Percentiles rank a stretch among this genome's conserved stretches.
Evolutionary conservation across 2,113 vertebrate genomes (phyloP).

Genomic region (Anhinga rufa): DNA sequence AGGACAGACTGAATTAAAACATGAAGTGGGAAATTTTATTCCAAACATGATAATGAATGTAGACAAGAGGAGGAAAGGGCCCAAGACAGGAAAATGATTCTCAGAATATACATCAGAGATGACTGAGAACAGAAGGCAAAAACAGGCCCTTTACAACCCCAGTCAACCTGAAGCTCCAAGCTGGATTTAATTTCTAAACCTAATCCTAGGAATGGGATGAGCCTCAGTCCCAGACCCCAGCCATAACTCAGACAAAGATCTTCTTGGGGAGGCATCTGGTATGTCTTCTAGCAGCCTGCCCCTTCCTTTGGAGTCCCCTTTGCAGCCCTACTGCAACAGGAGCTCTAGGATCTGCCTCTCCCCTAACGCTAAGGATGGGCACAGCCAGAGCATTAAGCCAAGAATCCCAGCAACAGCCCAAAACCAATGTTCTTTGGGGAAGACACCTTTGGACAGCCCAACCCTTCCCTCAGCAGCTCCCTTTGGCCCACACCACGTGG

Average conservation of each 20-base stretch:
- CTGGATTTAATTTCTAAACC: not conserved
- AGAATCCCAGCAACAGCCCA: not conserved
- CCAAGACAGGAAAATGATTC: not conserved
- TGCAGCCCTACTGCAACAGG: not conserved
- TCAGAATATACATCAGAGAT: not conserved
- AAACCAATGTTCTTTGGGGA: accelerated
- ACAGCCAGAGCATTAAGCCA: not conserved
- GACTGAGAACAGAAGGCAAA: not conserved
- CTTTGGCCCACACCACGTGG: not conserved
- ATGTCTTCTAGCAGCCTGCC: not conserved
- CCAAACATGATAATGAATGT: not conserved
- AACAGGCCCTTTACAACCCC: not conserved
- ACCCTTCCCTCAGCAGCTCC: not conserved
- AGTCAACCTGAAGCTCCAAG: not conserved
- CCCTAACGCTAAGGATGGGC: not conserved
- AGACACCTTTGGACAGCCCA: not conserved
- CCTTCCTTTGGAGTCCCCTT: not conserved
- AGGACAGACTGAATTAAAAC: not conserved
- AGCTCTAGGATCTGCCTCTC: not conserved
- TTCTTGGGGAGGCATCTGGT: not conserved
- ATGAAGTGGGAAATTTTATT: not conserved
- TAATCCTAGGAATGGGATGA: not conserved
- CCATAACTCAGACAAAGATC: not conserved
- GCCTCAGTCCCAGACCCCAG: not conserved
- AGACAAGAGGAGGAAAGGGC: not conserved